Evolutionary conservation across 2,113 vertebrate genomes (phyloP).

Genomic region (Hemiprocne comata): DNA sequence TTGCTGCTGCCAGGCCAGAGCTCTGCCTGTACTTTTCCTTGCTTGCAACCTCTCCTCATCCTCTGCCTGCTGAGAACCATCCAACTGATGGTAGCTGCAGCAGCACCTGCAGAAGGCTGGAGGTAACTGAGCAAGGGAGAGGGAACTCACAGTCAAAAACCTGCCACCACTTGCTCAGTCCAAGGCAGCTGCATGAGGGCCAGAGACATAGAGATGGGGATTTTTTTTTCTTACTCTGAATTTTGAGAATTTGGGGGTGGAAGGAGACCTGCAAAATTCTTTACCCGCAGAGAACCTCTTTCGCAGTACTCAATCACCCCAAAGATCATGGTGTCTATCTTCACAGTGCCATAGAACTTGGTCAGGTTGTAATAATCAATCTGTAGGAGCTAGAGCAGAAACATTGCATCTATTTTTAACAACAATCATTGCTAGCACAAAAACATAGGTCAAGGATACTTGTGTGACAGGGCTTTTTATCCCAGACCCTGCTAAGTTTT

Average conservation of each 20-base stretch:
- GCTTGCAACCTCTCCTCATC: background rate
- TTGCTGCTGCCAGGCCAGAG: background rate
- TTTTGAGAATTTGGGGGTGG: background rate
- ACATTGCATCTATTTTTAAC: background rate
- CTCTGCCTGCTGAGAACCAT: background rate
- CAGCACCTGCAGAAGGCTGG: background rate
- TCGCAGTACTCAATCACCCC: conserved; percentile 94
- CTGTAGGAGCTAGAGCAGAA: conserved; percentile 82
- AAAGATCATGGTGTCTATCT: conserved; percentile 89
- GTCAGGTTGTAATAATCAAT: conserved; percentile 98
- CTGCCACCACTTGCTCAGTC: background rate
- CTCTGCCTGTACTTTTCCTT: background rate
- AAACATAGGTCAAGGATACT: background rate
- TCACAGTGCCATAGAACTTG: conserved; percentile 97
- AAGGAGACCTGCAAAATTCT: conserved; percentile 35
- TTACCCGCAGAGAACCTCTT: conserved; percentile 94
- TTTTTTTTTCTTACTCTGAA: background rate
- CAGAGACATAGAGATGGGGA: background rate
- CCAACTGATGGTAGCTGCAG: background rate
- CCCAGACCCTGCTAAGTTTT: background rate
- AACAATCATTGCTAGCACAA: background rate
- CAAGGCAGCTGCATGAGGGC: background rate
- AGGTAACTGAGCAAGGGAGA: background rate
- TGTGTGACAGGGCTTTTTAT: background rate
- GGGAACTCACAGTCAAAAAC: background rate